These are phyloP conservation scores for Actinostola sp. DNA, from an alignment of 92 coral and sea anemone species.

Conservation along the genomic window DNA sequence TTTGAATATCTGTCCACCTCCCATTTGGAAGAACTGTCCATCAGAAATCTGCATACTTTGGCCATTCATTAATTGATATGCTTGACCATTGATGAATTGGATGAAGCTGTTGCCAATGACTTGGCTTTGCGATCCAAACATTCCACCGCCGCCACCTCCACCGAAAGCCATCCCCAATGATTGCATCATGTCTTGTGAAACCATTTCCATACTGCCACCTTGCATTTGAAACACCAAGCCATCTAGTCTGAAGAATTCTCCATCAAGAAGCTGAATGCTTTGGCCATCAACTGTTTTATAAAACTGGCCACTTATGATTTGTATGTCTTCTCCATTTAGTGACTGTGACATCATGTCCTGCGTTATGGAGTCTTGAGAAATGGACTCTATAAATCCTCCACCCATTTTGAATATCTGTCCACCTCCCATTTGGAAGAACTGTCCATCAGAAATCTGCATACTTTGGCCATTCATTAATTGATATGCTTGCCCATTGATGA, in stretches of 20 bases:
- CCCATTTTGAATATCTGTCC: constrained; percentile 23
- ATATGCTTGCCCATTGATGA: constrained; percentile 27
- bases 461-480: constrained; percentile 23
- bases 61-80: constrained; percentile 7
- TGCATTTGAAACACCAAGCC: constrained; percentile 28
- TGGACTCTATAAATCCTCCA: constrained; percentile 20
- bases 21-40: constrained; percentile 5
- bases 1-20: constrained; percentile 6
- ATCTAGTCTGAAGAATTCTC: constrained; percentile 14
- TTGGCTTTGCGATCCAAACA: constrained; percentile 1
- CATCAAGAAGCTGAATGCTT: constrained; percentile 18
- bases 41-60: constrained; percentile 9
- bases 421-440: constrained; percentile 14
- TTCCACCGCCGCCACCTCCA: too few species aligned
- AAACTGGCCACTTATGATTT: constrained; percentile 12
- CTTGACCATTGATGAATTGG: constrained; percentile 13
- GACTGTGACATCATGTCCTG: constrained; percentile 29
- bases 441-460: constrained; percentile 27
- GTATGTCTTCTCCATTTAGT: constrained; percentile 15
- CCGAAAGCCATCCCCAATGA: constrained; percentile 27
- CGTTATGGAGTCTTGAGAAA: constrained; percentile 20
- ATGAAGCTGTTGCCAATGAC: not conserved
- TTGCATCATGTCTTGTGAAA: constrained; percentile 27
- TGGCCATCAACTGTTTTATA: constrained; percentile 13
- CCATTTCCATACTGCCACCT: constrained; percentile 29